These are phyloP conservation scores for Tretioscincus oriximinensis DNA, from an alignment of 2,113 vertebrate genomes.

Conservation along the genomic window DNA sequence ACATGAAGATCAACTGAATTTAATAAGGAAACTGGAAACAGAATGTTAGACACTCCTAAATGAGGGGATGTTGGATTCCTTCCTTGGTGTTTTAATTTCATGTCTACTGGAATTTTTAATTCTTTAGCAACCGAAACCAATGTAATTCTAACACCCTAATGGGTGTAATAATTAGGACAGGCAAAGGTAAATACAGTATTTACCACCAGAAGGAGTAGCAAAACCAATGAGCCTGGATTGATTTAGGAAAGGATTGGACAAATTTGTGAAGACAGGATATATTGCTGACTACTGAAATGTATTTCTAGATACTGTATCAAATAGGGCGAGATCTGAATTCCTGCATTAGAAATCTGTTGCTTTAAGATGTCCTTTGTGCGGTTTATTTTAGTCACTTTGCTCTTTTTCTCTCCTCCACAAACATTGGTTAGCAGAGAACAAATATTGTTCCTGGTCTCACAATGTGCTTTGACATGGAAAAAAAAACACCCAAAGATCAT, in stretches of 20 bases:
- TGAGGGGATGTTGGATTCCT: too few species aligned
- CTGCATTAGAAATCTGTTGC: neutral
- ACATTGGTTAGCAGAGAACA: neutral
- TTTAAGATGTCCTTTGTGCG: neutral
- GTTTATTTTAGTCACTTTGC: neutral
- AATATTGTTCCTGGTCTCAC: neutral
- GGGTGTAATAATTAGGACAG: neutral
- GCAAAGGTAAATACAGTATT: too few species aligned
- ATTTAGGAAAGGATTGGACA: neutral
- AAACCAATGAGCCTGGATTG: too few species aligned
- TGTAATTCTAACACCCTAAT: neutral
- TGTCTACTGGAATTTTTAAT: too few species aligned
- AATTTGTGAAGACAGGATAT: neutral
- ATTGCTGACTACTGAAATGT: too few species aligned
- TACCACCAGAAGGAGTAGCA: too few species aligned
- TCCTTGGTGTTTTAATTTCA: too few species aligned
- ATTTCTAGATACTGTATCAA: too few species aligned
- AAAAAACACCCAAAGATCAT: neutral
- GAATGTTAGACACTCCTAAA: too few species aligned
- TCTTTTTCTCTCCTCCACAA: slow-evolving; percentile 9
- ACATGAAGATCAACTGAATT: too few species aligned
- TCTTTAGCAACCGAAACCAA: neutral
- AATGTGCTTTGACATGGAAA: neutral
- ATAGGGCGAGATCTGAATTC: too few species aligned
- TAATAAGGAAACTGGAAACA: too few species aligned